Evolutionary conservation across 2,888 invertebrate species (phyloP).

Genomic region (Ramazzottius varieornatus): DNA sequence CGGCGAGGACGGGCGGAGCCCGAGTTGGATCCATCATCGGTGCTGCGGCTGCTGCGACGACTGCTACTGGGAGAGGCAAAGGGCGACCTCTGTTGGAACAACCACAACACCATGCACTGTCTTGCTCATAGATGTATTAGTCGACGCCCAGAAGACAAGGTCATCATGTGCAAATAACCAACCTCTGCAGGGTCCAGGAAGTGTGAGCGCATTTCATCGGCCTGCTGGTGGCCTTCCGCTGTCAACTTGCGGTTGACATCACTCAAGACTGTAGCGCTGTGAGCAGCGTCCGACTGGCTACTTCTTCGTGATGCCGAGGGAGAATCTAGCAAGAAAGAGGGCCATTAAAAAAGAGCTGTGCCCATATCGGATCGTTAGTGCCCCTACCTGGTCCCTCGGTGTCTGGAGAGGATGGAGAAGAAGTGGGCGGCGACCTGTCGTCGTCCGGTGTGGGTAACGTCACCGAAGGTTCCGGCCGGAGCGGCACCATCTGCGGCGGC

Average conservation of each 20-base stretch:
- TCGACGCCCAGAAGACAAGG: background rate
- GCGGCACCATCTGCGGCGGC: background rate
- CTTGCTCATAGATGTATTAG: background rate
- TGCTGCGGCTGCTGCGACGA: background rate
- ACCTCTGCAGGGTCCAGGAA: background rate
- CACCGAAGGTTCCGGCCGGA: conserved; percentile 5
- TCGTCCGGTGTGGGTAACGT: background rate
- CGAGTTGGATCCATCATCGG: background rate
- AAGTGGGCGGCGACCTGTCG: background rate
- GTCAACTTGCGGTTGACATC: background rate
- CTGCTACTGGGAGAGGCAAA: background rate
- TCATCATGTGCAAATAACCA: no score
- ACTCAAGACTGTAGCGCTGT: no score
- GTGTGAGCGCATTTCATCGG: background rate
- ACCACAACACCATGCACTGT: no score
- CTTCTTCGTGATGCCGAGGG: background rate
- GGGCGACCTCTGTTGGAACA: background rate
- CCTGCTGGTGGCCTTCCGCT: background rate
- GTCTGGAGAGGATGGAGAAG: background rate
- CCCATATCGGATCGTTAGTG: background rate
- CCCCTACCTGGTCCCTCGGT: background rate
- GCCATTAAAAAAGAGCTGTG: background rate
- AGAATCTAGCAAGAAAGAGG: background rate
- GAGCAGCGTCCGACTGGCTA: background rate
- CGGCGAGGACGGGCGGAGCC: background rate